These are phyloP conservation scores for Zaprionus gabonicus DNA, from an alignment of 1,140 invertebrate species.

Conservation along the genomic window DNA sequence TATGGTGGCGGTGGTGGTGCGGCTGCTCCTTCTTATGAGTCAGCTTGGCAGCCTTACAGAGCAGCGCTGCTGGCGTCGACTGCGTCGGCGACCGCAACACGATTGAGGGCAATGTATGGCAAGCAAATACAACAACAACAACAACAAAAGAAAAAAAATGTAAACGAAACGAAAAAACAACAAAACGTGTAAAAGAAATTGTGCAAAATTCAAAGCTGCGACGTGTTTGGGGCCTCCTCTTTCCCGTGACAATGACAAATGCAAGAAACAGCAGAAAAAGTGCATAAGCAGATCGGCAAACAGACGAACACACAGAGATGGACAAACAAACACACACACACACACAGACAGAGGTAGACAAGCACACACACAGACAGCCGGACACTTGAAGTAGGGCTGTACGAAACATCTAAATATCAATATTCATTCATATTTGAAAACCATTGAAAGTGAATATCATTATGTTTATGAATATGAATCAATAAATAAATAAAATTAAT, in stretches of 20 bases:
- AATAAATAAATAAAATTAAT: no score
- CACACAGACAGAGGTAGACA: no score
- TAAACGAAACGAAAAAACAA: conserved; percentile 14
- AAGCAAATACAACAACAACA: conserved; percentile 23
- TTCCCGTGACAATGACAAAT: conserved; percentile 44
- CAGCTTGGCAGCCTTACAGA: conserved; percentile 33
- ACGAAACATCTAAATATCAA: no score
- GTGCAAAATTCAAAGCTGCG: conserved; percentile 58
- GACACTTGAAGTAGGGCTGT: no score
- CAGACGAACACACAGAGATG: not conserved
- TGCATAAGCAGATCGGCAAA: conserved; percentile 46
- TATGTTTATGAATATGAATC: no score
- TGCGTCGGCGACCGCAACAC: conserved; percentile 42
- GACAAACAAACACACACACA: conserved; percentile 27
- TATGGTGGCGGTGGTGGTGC: not conserved
- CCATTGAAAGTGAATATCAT: no score
- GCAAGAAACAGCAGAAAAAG: conserved; percentile 54
- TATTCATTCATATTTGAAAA: no score
- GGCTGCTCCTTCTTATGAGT: conserved; percentile 45
- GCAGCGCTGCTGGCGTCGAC: conserved; percentile 24
- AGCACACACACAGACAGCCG: no score
- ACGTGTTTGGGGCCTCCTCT: conserved; percentile 27
- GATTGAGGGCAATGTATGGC: conserved; percentile 54
- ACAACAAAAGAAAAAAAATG: conserved; percentile 13
- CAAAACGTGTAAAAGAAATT: conserved; percentile 71